Percentiles rank a stretch among this genome's conserved stretches.
Conservation (phyloP, 2,113 vertebrate species). For the Nerophis ophidion region DNA sequence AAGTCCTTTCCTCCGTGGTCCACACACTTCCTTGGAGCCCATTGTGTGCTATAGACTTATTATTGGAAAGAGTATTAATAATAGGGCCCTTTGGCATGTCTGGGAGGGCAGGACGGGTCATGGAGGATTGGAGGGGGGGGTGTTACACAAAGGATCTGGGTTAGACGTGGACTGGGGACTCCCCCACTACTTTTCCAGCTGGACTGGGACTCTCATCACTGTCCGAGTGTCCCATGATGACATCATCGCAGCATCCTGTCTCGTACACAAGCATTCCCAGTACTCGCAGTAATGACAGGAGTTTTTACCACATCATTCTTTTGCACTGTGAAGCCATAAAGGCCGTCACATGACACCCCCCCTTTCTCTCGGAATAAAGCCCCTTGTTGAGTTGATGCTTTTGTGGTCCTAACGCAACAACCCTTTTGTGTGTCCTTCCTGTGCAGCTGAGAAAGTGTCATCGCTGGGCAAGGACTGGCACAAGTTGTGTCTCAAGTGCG, state of each 20-base stretch:
- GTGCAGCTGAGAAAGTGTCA: conserved; percentile 88
- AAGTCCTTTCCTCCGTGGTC: conserved; percentile 65
- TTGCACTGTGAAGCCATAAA: conserved; percentile 24
- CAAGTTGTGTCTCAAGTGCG: conserved; percentile 88
- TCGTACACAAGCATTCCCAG: conserved; percentile 35
- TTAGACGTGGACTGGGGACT: conserved; percentile 19
- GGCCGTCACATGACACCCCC: conserved; percentile 12
- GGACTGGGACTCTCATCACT: conserved; percentile 33
- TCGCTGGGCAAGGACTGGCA: conserved; percentile 96
- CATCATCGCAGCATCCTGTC: conserved; percentile 48
- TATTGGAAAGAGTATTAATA: conserved; percentile 64
- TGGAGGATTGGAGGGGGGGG: conserved; percentile 36
- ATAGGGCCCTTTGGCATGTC: conserved; percentile 47
- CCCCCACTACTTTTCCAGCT: conserved; percentile 43
- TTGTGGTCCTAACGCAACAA: background rate
- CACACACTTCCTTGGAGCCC: conserved; percentile 30
- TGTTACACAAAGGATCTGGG: conserved; percentile 50
- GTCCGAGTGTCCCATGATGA: conserved; percentile 29
- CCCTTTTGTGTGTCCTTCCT: background rate
- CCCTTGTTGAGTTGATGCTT: conserved; percentile 12
- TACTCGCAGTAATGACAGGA: conserved; percentile 12
- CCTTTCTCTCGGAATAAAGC: background rate
- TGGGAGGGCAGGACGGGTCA: conserved; percentile 26
- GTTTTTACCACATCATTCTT: conserved; percentile 30
- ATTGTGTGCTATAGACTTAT: conserved; percentile 67